Evolutionary conservation across 2,797 vertebrate species (phyloP).

Genomic region (Mus spretus): DNA sequence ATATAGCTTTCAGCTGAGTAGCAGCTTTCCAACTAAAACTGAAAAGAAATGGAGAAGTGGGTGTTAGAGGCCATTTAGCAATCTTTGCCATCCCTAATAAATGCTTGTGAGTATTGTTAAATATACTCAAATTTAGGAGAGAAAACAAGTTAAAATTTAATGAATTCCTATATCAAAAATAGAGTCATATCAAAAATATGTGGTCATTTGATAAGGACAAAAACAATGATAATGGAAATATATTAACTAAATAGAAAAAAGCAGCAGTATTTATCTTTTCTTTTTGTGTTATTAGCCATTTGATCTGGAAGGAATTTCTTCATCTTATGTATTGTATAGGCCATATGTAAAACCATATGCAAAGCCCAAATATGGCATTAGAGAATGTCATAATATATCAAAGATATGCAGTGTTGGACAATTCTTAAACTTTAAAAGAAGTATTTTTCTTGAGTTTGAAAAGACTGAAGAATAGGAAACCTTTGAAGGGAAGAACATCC

Average conservation of each 20-base stretch:
- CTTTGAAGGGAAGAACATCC: neutral
- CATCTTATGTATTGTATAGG: neutral
- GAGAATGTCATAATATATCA: neutral
- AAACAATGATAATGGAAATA: constrained; percentile 12
- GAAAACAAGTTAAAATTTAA: constrained; percentile 37
- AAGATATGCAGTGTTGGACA: neutral
- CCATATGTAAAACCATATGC: neutral
- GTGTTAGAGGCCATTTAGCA: neutral
- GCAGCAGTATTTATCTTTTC: neutral
- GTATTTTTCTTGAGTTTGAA: neutral
- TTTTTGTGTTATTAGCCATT: constrained; percentile 11
- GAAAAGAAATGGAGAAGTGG: neutral
- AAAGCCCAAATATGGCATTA: neutral
- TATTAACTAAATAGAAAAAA: constrained; percentile 20
- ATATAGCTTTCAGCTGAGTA: neutral
- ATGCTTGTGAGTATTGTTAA: neutral
- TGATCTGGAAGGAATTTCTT: constrained; percentile 12
- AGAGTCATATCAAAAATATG: too few relatives aligned
- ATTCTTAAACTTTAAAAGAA: constrained; percentile 11
- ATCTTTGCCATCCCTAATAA: constrained; percentile 1
- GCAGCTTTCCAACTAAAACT: neutral
- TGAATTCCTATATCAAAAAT: neutral
- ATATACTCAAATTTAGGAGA: neutral
- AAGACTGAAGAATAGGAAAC: constrained; percentile 9
- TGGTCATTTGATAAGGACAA: constrained; percentile 28